Evolutionary conservation across 2,797 vertebrate species (phyloP), one percentile per base, ranked within the genome.

Genomic region (Schizopygopsis malacanthus): DNA sequence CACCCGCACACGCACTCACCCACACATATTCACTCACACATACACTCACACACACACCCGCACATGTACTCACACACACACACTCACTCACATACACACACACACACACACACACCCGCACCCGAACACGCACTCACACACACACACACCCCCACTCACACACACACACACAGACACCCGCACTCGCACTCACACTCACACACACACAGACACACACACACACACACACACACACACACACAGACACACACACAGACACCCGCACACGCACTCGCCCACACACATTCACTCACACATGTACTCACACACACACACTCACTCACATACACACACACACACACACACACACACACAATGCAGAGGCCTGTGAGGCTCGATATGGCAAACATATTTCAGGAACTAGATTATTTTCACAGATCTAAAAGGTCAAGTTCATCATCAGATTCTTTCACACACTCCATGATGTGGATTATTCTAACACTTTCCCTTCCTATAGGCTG

Each of bases 61-160:
- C 33, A 52, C 63, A 52, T 4, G 4, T 28, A 28, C 28, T 28
- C 28, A 33, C 28, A 33, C 28, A 33, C 28, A 28, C 28, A 33
- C 28, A 2, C 28, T 2, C 28, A 33, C 39, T 39, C 28, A 9
- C 78, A 50, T 10, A 56, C 39, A 61, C 86, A 25, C 25, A 25
- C 78, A 50, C 18, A 65, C 47, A 52, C 82, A 22, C 25, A 41
- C 78, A 56, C n/a, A 65, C 39, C 43, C 82, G 16, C 22, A 41
- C 78, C 41, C n/a, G 33, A n/a, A 52, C 86, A 25, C 25, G n/a
- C 78, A 47, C 18, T 56, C 45, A 43, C 86, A 61, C 86, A 25
- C 25, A 52, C 82, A 22, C 25, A 41, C 78, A 56, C n/a, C 56
- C 39, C 43, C 82, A 52, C 86, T 20, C 25, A 41, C 78, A 47